These are phyloP conservation scores for Cyclopterus lumpus DNA, from an alignment of 2,797 vertebrate genomes.

Conservation along the genomic window DNA sequence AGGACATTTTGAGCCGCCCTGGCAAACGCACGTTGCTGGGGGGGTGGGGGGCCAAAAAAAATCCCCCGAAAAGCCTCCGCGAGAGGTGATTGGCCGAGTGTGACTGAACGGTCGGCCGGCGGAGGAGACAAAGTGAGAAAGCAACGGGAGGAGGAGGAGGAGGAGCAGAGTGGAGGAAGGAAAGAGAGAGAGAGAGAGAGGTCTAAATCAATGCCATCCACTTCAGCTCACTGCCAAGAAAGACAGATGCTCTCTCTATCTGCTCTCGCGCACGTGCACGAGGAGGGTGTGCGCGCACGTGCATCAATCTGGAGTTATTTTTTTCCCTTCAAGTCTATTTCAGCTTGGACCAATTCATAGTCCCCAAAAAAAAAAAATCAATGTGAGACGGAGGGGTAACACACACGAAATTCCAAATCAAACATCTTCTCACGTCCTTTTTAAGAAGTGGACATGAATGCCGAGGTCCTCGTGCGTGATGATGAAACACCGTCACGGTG, in stretches of 20 bases:
- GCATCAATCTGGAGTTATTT: slow-evolving; percentile 61
- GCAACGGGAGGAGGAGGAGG: slow-evolving; percentile 53
- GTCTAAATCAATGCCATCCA: slow-evolving; percentile 76
- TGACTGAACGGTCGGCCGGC: slow-evolving; percentile 55
- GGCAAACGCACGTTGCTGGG: slow-evolving; percentile 31
- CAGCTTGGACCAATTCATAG: slow-evolving; percentile 58
- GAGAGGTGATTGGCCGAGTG: slow-evolving; percentile 61
- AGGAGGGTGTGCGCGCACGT: not conserved
- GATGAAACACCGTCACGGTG: not conserved
- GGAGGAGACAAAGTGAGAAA: slow-evolving; percentile 60
- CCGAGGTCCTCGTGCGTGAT: not conserved
- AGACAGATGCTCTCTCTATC: slow-evolving; percentile 75
- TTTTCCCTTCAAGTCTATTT: slow-evolving; percentile 55
- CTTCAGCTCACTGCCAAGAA: slow-evolving; percentile 69
- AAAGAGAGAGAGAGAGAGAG: slow-evolving; percentile 60
- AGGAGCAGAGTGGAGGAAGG: slow-evolving; percentile 61
- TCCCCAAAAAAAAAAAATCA: slow-evolving; percentile 49
- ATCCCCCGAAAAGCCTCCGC: slow-evolving; percentile 39
- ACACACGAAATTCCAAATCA: slow-evolving; percentile 46
- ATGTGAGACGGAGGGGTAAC: slow-evolving; percentile 30
- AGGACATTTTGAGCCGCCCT: slow-evolving; percentile 68
- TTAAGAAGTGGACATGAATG: slow-evolving; percentile 22
- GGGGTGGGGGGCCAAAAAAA: slow-evolving; percentile 70
- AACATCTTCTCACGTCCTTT: slow-evolving; percentile 24
- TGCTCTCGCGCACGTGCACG: slow-evolving; percentile 23